Percentiles rank a stretch among this genome's conserved stretches.
Evolutionary conservation across 2,888 invertebrate genomes (phyloP).

Genomic region (Drepana falcataria): DNA sequence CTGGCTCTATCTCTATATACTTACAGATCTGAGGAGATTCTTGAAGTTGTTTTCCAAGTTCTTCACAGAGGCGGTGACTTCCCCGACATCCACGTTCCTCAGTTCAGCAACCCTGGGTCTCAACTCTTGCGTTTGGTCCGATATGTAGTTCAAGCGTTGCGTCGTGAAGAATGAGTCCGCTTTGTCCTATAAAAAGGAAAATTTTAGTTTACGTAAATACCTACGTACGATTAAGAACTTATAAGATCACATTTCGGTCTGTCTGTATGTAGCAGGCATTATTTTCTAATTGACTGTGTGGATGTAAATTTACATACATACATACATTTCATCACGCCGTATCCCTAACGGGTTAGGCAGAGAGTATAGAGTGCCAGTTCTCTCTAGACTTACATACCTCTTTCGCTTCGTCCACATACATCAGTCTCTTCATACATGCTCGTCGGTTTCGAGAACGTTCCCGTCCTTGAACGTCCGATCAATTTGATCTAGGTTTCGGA

Average conservation of each 20-base stretch:
- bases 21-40: conserved; percentile 74
- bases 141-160: conserved; percentile 88
- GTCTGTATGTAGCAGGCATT: too few species aligned
- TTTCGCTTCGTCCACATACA: too few species aligned
- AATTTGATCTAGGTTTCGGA: too few species aligned
- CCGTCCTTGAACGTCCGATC: too few species aligned
- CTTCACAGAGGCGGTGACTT: conserved; percentile 80
- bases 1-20: conserved; percentile 10
- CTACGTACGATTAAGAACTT: neutral
- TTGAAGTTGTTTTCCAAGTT: conserved; percentile 81
- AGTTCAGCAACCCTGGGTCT: conserved; percentile 83
- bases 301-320: too few species aligned
- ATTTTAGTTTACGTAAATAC: neutral
- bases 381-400: too few species aligned
- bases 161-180: conserved; percentile 93
- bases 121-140: conserved; percentile 83
- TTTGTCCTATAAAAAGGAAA: conserved; percentile 76
- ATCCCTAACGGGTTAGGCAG: too few species aligned
- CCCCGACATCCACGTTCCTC: conserved; percentile 81
- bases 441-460: too few species aligned
- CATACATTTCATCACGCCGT: too few species aligned
- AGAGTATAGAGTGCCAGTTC: too few species aligned
- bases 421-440: too few species aligned
- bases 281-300: too few species aligned
- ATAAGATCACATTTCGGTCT: neutral